Percentiles rank a stretch among this genome's conserved stretches.
These are phyloP conservation scores for Caranx melampygus DNA, from an alignment of 2,113 vertebrate species.

Conservation along the genomic window DNA sequence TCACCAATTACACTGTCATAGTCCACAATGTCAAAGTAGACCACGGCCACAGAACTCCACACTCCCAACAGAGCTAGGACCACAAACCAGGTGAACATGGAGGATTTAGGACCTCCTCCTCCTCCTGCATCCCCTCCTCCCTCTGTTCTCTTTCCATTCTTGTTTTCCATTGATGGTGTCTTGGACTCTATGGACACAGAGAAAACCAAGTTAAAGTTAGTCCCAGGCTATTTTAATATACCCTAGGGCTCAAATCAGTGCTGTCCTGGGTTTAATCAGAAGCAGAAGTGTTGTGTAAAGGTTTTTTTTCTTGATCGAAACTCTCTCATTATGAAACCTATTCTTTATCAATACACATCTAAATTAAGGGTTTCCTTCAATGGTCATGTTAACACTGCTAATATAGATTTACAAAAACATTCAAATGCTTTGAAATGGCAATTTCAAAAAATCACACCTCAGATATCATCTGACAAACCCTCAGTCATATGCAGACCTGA, in stretches of 20 bases:
- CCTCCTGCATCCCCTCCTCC: conserved; percentile 21
- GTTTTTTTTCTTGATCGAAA: not conserved
- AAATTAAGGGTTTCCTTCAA: too few species aligned
- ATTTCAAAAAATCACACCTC: not conserved
- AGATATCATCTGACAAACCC: too few species aligned
- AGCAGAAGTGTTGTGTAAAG: too few species aligned
- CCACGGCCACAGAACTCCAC: conserved; percentile 95
- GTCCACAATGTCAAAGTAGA: conserved; percentile 97
- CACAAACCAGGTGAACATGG: conserved; percentile 95
- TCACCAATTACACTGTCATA: conserved; percentile 94
- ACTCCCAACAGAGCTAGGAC: conserved; percentile 94
- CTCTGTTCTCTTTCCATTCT: conserved; percentile 87
- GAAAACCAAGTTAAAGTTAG: not conserved
- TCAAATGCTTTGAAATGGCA: not conserved
- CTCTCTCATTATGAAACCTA: not conserved
- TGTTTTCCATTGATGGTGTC: conserved; percentile 75
- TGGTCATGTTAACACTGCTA: too few species aligned
- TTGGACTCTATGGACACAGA: conserved; percentile 73
- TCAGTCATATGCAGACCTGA: not conserved
- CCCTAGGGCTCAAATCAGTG: too few species aligned
- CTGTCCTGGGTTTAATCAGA: too few species aligned
- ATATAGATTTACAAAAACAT: not conserved
- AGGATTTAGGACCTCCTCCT: conserved; percentile 70
- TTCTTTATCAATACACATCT: not conserved
- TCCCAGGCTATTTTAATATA: not conserved